A percentile compares a stretch with the other conserved stretches of the same genome.
These are phyloP conservation scores for Microvelia longipes DNA, from an alignment of 1,140 invertebrate species.

Conservation along the genomic window DNA sequence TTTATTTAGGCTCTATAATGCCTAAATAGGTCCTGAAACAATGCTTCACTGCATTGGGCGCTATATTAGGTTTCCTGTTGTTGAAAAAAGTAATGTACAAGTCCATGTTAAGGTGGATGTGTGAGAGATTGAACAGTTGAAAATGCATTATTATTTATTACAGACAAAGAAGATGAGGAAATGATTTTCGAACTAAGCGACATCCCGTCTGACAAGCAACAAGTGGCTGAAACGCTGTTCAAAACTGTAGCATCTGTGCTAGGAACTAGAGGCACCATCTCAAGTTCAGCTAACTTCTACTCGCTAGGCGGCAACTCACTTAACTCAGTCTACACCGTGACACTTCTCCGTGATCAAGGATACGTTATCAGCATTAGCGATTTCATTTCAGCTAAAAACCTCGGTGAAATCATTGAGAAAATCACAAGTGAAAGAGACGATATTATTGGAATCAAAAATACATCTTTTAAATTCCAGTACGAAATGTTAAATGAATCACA, in stretches of 20 bases:
- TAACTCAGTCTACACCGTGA: slow-evolving; percentile 67
- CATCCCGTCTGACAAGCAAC: slow-evolving; percentile 38
- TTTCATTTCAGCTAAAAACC: slow-evolving; percentile 52
- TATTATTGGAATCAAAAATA: background rate
- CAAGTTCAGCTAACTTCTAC: slow-evolving; percentile 53
- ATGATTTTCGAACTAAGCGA: slow-evolving; percentile 39
- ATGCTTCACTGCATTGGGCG: too few species aligned
- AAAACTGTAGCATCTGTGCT: slow-evolving; percentile 53
- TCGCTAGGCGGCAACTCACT: slow-evolving; percentile 71
- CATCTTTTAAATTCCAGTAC: slow-evolving; percentile 2
- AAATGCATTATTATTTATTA: slow-evolving; percentile 20
- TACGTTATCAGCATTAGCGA: slow-evolving; percentile 62
- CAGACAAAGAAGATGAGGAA: slow-evolving; percentile 32
- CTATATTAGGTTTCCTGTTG: too few species aligned
- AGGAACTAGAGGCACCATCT: slow-evolving; percentile 40
- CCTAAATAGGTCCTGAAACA: too few species aligned
- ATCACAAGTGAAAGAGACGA: slow-evolving; percentile 14
- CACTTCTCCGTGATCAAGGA: slow-evolving; percentile 55
- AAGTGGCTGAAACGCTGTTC: slow-evolving; percentile 50
- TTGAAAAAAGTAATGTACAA: too few species aligned
- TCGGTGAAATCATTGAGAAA: slow-evolving; percentile 43
- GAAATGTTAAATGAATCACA: slow-evolving; percentile 1
- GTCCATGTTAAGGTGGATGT: too few species aligned
- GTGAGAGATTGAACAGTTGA: too few species aligned
- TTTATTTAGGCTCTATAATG: too few species aligned